Base-by-base conservation (phyloP, 1,140 invertebrate genomes). In the Samia ricini region DNA sequence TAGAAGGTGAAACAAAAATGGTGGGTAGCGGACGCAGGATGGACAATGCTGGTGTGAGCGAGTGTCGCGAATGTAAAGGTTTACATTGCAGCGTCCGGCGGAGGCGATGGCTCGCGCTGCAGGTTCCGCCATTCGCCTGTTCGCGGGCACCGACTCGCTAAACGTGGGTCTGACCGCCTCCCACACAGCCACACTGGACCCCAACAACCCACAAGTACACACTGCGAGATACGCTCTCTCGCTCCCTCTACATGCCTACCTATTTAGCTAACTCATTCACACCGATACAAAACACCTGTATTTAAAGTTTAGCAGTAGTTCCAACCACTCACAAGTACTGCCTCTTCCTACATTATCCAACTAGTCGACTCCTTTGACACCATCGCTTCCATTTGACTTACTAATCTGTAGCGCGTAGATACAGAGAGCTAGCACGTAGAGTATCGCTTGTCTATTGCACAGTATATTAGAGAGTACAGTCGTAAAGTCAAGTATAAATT, bases 31-130 rank as follows among this genome's bases (percentile, higher is more conserved):
- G 15, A 42, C 10, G 33, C 33, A 15, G 15, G 12, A 42, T 1
- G 33, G 1, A 15, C 54, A 29, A 8, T n/a, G 22, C 56, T 19
- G n/a, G 26, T 57, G 3, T 6, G 2, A 57, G n/a, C 5, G 0
- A 18, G 26, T 29, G 36, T 61, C 66, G 65, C 71, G 66, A 78
- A 63, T 77, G 72, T 74, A 66, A 66, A 74, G 74, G 67, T 70
- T 74, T 76, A 71, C 81, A 70, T 89, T 84, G 52, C 92, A 95
- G 94, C 93, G 93, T 89, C 94, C 94, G 82, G 94, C 95, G 73
- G 95, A 95, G 91, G 92, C 93, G 82, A 93, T 94, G 89, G 95
- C 94, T 76, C 91, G 95, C 83, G 94, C 94, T 75, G 94, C 94
- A 52, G 95, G 95, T 76, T 93, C 93, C 74, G 93, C 95, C 74